These are phyloP conservation scores for Rhombomys opimus DNA, from an alignment of 2,113 vertebrate species.

Conservation along the genomic window DNA sequence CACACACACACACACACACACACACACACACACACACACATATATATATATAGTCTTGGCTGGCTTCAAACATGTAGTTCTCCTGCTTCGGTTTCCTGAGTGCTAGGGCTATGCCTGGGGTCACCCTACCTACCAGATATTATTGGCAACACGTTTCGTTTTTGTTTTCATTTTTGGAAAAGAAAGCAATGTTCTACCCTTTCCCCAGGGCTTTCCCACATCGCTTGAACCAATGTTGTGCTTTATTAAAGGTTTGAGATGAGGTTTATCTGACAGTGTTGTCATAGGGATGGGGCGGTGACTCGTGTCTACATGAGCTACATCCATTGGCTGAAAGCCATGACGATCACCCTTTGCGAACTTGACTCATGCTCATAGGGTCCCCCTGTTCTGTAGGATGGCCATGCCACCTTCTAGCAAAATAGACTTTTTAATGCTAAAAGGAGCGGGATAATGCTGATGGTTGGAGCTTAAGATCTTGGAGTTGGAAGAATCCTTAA, in stretches of 20 bases:
- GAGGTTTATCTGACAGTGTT: background rate
- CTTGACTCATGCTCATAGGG: background rate
- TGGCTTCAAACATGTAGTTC: background rate
- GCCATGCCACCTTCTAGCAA: too few species aligned
- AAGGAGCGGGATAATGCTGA: background rate
- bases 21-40: too few species aligned
- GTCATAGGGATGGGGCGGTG: background rate
- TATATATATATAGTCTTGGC: background rate
- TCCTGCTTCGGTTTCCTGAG: background rate
- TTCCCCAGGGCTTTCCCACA: background rate
- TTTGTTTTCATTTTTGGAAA: background rate
- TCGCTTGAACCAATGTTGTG: background rate
- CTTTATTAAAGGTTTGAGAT: background rate
- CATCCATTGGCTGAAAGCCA: background rate
- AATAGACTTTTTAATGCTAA: background rate
- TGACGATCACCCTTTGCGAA: background rate
- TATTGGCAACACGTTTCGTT: background rate
- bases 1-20: too few species aligned
- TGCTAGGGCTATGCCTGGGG: background rate
- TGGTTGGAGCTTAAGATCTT: slow-evolving; percentile 23
- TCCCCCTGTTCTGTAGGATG: background rate
- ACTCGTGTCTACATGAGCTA: background rate
- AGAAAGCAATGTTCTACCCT: background rate
- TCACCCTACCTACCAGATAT: background rate
- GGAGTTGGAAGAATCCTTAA: background rate